Base-by-base conservation (phyloP, 2,797 vertebrate species). In the Cossypha dichroa region DNA sequence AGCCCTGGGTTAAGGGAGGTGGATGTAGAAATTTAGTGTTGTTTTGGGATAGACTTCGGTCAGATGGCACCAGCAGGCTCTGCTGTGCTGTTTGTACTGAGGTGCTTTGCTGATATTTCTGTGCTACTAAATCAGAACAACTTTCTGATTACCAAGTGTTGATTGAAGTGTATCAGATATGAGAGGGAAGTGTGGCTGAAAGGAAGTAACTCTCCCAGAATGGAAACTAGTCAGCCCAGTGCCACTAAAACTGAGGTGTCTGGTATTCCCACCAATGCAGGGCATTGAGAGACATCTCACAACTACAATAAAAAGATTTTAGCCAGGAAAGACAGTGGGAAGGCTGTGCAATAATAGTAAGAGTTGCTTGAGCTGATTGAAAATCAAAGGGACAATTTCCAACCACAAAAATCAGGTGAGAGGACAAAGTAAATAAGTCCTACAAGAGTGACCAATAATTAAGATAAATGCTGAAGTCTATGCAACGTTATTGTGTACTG, bases 111-210 rank as follows among this genome's bases (percentile, higher is more conserved):
- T 96, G 48, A 8, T 48, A 66, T 82, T 96, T 80, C 75, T 81
- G 85, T 92, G 40, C 63, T 49, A 13, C 3, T 34, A 26, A 86
- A 92, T 84, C 26, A 38, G 87, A 89, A 90, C 68, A 78, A 34
- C 77, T 75, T 89, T 70, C 92, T 51, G 85, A 58, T 93, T 90
- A 40, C 88, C 31, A 92, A 94, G 77, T 43, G 93, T 67, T 69
- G 76, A 90, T 83, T 60, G 66, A 85, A 73, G 62, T 68, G 38
- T 10, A 72, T 33, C 21, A 77, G 56, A 54, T 25, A 22, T 20
- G 64, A 36, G 80, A 82, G 43, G 38, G 33, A 29, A 52, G 25
- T 14, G 17, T 15, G 49, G 29, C 76, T 85, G 60, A 14, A 67
- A 72, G 40, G 13, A 78, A 75, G 36, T 12, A 25, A 88, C 70